Conservation (phyloP, 2,888 invertebrate genomes). For the Sialis lutaria region DNA sequence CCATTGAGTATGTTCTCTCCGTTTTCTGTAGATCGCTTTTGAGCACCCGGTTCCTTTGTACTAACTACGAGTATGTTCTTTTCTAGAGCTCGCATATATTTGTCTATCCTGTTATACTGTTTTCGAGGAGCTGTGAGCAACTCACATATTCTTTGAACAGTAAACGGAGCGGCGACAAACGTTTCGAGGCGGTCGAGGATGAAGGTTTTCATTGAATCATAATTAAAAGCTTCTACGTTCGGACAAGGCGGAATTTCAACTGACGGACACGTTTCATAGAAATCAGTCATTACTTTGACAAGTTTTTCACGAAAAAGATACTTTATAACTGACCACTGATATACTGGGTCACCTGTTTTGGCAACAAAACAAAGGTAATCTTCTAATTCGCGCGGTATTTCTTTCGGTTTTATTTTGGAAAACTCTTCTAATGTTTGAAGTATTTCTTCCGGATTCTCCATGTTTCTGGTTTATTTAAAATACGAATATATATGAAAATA, state of each 20-base stretch:
- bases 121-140: slow-evolving; percentile 77
- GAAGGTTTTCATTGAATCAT: slow-evolving; percentile 72
- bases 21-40: slow-evolving; percentile 44
- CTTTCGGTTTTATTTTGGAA: slow-evolving; percentile 54
- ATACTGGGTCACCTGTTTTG: slow-evolving; percentile 85
- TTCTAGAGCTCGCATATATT: slow-evolving; percentile 92
- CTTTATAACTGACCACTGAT: slow-evolving; percentile 79
- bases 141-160: slow-evolving; percentile 90
- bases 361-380: slow-evolving; percentile 82
- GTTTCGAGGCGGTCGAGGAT: slow-evolving; percentile 66
- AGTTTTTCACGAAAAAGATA: slow-evolving; percentile 78
- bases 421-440: slow-evolving; percentile 71
- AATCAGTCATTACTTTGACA: slow-evolving; percentile 70
- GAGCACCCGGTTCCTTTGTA: slow-evolving; percentile 50
- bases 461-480: slow-evolving; percentile 16
- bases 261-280: slow-evolving; percentile 59
- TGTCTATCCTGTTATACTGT: slow-evolving; percentile 90
- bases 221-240: slow-evolving; percentile 81
- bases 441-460: slow-evolving; percentile 78
- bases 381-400: slow-evolving; percentile 75
- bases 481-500: neutral
- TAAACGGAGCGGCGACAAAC: slow-evolving; percentile 84
- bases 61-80: slow-evolving; percentile 84
- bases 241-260: slow-evolving; percentile 73
- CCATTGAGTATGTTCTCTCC: slow-evolving; percentile 46